Conservation (phyloP, 2,113 vertebrate species). For the Raja brachyura region DNA sequence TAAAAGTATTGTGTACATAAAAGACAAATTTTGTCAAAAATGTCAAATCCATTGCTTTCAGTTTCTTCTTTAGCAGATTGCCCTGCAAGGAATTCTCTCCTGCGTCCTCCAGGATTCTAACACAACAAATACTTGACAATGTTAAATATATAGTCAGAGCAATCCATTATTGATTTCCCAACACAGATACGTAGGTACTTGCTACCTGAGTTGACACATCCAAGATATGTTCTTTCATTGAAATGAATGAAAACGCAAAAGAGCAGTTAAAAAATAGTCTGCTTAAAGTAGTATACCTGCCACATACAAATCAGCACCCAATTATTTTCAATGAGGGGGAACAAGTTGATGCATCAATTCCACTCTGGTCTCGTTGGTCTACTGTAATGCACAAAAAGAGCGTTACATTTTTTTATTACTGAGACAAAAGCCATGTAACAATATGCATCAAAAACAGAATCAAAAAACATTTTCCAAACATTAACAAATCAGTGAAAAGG, state of each 20-base stretch:
- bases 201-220: constrained; percentile 5
- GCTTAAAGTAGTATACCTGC: not conserved
- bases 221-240: not conserved
- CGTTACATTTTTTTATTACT: not conserved
- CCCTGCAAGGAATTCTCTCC: constrained; percentile 8
- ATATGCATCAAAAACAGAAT: not conserved
- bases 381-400: not conserved
- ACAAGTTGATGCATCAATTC: not conserved
- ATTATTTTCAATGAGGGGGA: not conserved
- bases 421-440: not conserved
- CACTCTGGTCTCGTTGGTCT: not conserved
- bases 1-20: constrained; percentile 32
- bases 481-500: not conserved
- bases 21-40: constrained; percentile 28
- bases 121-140: constrained; percentile 16
- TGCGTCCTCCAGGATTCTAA: not conserved
- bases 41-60: constrained; percentile 16
- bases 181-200: not conserved
- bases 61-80: not conserved
- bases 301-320: not conserved
- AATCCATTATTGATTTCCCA: constrained; percentile 21
- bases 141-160: constrained; percentile 10
- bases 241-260: constrained; percentile 12
- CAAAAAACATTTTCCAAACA: not conserved
- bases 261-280: not conserved